These are phyloP conservation scores for Catalaphyllia jardinei DNA, from an alignment of 64 coral and sea anemone species.

Conservation along the genomic window DNA sequence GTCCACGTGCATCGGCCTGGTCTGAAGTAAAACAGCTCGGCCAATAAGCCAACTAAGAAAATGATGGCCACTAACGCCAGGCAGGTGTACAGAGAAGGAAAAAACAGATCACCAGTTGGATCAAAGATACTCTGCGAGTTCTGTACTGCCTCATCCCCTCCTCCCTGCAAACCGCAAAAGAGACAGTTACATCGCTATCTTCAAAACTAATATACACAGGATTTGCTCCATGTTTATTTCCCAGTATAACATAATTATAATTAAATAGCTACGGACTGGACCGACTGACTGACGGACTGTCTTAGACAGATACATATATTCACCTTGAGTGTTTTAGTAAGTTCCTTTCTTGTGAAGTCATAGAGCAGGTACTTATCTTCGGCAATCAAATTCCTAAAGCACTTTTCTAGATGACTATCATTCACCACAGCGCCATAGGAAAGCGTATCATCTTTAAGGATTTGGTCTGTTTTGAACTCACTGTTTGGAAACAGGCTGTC, in stretches of 20 bases:
- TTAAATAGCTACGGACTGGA: no score
- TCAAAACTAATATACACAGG: background rate
- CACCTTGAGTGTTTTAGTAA: slow-evolving; percentile 73
- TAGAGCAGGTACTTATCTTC: slow-evolving; percentile 72
- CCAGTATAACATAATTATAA: no score
- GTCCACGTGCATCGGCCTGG: background rate
- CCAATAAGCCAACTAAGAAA: slow-evolving; percentile 43
- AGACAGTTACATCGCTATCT: background rate
- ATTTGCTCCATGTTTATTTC: no score
- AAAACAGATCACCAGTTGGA: slow-evolving; percentile 92
- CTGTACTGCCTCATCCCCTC: slow-evolving; percentile 71
- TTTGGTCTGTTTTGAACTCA: slow-evolving; percentile 66
- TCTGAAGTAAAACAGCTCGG: slow-evolving; percentile 42
- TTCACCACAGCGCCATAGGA: slow-evolving; percentile 80
- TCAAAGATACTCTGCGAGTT: slow-evolving; percentile 92
- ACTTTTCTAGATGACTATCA: slow-evolving; percentile 40
- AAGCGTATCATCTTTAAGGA: slow-evolving; percentile 63
- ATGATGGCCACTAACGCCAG: slow-evolving; percentile 65
- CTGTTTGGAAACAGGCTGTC: slow-evolving; percentile 9
- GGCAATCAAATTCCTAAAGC: slow-evolving; percentile 59
- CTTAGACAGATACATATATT: no score
- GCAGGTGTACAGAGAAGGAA: slow-evolving; percentile 77
- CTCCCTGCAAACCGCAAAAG: slow-evolving; percentile 15
- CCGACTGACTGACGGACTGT: no score
- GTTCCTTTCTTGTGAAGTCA: slow-evolving; percentile 52